Evolutionary conservation across 2,888 invertebrate genomes (phyloP), one percentile per base, ranked within the genome.

Genomic region (Acronicta aceris): DNA sequence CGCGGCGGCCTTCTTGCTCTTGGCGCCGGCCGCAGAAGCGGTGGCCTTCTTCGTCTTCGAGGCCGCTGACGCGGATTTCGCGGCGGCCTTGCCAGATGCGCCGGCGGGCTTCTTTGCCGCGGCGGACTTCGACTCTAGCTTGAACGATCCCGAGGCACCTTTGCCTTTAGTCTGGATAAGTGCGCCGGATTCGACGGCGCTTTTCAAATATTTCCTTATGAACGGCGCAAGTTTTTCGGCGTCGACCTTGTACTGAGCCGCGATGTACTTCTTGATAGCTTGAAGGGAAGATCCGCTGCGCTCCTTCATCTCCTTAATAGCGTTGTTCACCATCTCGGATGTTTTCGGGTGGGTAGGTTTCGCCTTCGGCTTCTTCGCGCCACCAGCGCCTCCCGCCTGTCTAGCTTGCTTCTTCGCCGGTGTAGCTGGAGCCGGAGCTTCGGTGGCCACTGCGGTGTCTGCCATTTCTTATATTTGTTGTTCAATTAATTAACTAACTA

Each of bases 231-330:
- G 81, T 76, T 95, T 96, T 61, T 95, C 95, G 0, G 93, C 90
- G 79, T 96, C 96, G 7, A 96, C 90, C 62, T 95, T 95, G 92
- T 96, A 96, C 59, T 94, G 95, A 25, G 93, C 88, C 10, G 93
- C 86, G 50, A 97, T 95, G 83, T 95, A 96, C 79, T 96, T 96
- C 82, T 96, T 96, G 82, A 96, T 96, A 2, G 91, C 91, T 81
- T 85, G 93, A 67, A 87, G 79, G 0, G 96, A 96, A 0, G 96
- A 96, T 30, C 96, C 96, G 54, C 94, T 94, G 30, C 95, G 93
- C 76, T 95, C 95, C 76, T 95, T 95, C 50, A 96, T 81, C 55
- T 87, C 84, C 63, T 86, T 89, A 49, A 96, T 93, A 2, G 96
- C 96, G 36, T 86, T 89, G 71, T 90, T 95, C 0, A 96, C 96